Conservation (phyloP, 2,113 vertebrate genomes). For the Haplochromis vanheusdeni region DNA sequence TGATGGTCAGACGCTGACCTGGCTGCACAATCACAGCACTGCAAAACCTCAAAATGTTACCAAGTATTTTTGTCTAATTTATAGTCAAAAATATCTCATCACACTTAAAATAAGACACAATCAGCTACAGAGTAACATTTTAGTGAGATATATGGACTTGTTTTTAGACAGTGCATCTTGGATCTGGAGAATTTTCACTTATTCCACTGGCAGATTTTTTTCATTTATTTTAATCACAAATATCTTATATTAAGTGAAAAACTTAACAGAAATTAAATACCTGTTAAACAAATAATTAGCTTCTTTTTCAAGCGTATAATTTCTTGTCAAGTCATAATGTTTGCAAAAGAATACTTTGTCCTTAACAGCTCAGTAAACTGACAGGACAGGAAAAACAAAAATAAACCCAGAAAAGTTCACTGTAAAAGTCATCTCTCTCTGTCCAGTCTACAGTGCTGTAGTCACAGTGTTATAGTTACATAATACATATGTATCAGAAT, state of each 20-base stretch:
- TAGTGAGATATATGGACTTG: too few relatives aligned
- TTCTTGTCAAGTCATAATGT: not conserved
- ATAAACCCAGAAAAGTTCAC: not conserved
- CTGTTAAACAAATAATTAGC: not conserved
- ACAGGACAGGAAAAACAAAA: not conserved
- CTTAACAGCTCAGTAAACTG: too few relatives aligned
- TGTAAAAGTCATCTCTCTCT: fast-evolving
- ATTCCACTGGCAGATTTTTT: not conserved
- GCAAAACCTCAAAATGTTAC: too few relatives aligned
- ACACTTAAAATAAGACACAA: too few relatives aligned
- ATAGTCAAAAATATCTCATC: too few relatives aligned
- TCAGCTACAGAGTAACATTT: too few relatives aligned
- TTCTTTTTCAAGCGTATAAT: not conserved
- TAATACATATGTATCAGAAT: not conserved
- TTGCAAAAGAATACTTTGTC: not conserved
- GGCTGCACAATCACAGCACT: too few relatives aligned
- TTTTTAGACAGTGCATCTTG: too few relatives aligned
- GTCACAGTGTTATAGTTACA: not conserved
- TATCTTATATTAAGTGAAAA: not conserved
- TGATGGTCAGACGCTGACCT: too few relatives aligned
- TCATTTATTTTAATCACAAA: not conserved
- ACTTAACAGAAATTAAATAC: not conserved
- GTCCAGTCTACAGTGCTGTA: not conserved
- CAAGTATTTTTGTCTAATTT: too few relatives aligned
- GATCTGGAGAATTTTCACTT: too few relatives aligned